Conservation (phyloP, 2,797 vertebrate genomes). For the Melanotaenia pygmaea region DNA sequence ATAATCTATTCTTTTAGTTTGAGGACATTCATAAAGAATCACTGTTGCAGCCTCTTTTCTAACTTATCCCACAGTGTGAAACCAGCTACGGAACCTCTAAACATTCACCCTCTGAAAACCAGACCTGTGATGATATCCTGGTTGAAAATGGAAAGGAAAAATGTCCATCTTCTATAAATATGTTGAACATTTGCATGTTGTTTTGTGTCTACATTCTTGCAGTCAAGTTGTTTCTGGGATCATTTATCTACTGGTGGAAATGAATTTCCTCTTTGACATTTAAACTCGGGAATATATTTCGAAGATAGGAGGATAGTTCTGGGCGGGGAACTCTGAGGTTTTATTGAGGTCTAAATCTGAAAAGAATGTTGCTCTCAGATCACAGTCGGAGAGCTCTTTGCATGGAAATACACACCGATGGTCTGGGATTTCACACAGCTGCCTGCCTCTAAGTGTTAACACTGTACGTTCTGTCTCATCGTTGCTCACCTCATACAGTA, state of each 20-base stretch:
- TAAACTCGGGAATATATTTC: slow-evolving; percentile 44
- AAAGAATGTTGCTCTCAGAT: slow-evolving; percentile 24
- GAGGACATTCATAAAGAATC: too few relatives aligned
- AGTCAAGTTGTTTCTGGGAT: slow-evolving; percentile 36
- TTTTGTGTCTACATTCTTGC: slow-evolving; percentile 3
- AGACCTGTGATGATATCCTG: too few relatives aligned
- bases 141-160: too few relatives aligned
- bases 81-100: too few relatives aligned
- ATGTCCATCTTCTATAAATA: slow-evolving; percentile 8
- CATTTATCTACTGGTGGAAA: slow-evolving; percentile 30
- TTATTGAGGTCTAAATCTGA: slow-evolving; percentile 30
- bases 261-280: slow-evolving; percentile 45
- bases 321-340: slow-evolving; percentile 26
- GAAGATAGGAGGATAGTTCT: slow-evolving; percentile 36
- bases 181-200: slow-evolving; percentile 10
- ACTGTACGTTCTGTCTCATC: background rate
- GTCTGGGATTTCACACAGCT: slow-evolving; percentile 13
- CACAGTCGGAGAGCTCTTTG: slow-evolving; percentile 17
- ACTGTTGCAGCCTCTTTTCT: too few relatives aligned
- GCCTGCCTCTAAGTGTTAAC: slow-evolving; percentile 31
- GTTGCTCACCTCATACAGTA: background rate
- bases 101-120: too few relatives aligned
- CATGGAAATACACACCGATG: slow-evolving; percentile 19
- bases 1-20: too few relatives aligned
- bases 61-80: too few relatives aligned